phyloP scores from a whole-genome alignment of 2,888 invertebrate genomes.

The Cinara cedri region DNA sequence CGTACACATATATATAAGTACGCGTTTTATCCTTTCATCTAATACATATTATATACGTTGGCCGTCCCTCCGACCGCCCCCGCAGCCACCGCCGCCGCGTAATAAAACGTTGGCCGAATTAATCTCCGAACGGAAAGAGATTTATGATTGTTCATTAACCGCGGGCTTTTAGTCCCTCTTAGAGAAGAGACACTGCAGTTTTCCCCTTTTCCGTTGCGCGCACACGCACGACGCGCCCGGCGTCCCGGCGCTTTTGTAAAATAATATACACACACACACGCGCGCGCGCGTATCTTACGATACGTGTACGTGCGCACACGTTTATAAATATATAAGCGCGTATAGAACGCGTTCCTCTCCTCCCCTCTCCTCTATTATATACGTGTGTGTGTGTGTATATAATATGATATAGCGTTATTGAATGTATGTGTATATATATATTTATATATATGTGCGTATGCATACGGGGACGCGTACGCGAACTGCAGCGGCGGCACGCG shows the following conservation, averaged over 20 bases:
- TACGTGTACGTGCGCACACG: conserved; percentile 16
- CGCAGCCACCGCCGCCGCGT: neutral
- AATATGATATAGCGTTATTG: conserved; percentile 53
- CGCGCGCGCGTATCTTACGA: neutral
- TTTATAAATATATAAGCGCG: neutral
- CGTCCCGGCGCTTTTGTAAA: no score
- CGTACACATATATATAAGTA: neutral
- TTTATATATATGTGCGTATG: neutral
- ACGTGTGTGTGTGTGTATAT: conserved; percentile 4
- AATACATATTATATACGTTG: neutral
- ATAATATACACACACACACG: neutral
- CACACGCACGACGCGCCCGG: conserved; percentile 17
- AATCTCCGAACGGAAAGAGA: conserved; percentile 58
- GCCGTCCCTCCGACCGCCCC: neutral
- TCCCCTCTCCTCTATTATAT: no score
- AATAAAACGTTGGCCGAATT: conserved; percentile 36
- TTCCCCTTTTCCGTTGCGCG: conserved; percentile 53
- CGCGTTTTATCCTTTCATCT: conserved; percentile 47
- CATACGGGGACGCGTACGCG: conserved; percentile 40
- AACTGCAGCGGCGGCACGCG: conserved; percentile 38
- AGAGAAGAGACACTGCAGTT: conserved; percentile 17
- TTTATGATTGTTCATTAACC: conserved; percentile 59
- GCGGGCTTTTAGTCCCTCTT: conserved; percentile 57
- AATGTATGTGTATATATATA: neutral
- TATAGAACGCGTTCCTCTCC: neutral